Base-by-base conservation (phyloP, 35 echinoderm and acorn worm genomes). In the Apostichopus parvimensis region DNA sequence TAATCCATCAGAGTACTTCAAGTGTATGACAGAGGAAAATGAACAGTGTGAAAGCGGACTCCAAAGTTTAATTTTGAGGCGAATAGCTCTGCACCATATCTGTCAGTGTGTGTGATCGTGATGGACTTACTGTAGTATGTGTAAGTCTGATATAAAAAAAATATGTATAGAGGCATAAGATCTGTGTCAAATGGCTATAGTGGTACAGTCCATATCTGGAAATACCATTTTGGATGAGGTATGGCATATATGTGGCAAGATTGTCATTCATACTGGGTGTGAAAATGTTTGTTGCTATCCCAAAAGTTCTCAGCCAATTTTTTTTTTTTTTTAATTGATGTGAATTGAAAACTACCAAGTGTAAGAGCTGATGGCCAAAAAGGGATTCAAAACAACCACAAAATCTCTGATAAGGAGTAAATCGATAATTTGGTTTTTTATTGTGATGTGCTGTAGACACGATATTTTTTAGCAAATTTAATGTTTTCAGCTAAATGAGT, bases 1-100 rank as follows among this genome's bases (percentile, higher is more conserved):
- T 84, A 15, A 84, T 84, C 81, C 56, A 60, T 84, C 81, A 84
- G 81, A 9, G n/a, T 23, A 17, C 81, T 58, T n/a, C 81, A 84
- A 84, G 81, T 84, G 81, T 84, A 59, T 45, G 12, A 84, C 20
- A 84, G 15, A 23, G 18, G 18, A 11, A 84, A 84, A 84, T 58
- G 81, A 84, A 58, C 81, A 58, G 14, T 58, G 54, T 24, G n/a
- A 22, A 68, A 14, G 18, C 64, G 5, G 58, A 75, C 71, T 73
- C 70, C 21, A 22, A 13, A 75, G 12, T 20, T 75, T 75, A 75
- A 75, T 75, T 75, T 75, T 22, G 20, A 20, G 71, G 71, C 21
- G 17, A 75, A 75, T 10, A 17, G 0, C 81, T 6, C 81, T 6
- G 17, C 5, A 60, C n/a, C 13, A 59, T 14, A 84, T 8, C 54